phyloP scores from a whole-genome alignment of 2,888 invertebrate genomes.

The Drosophila recens region DNA sequence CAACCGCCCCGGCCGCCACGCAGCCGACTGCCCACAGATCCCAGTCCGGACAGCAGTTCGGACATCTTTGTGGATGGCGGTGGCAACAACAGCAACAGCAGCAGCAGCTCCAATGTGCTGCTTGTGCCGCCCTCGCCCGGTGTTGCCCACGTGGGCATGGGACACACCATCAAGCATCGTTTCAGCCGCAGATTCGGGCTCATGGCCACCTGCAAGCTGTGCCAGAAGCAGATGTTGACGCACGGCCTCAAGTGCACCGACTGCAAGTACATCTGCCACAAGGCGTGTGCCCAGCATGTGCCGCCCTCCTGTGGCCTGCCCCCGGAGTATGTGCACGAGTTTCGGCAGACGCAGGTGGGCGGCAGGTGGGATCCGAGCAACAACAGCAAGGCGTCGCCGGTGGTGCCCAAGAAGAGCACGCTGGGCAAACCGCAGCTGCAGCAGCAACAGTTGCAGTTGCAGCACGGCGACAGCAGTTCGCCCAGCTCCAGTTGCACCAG shows the following conservation, averaged over 20 bases:
- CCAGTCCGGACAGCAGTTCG: conserved; percentile 84
- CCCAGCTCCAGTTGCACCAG: conserved; percentile 98
- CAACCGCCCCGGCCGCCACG: conserved; percentile 71
- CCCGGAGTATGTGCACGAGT: conserved; percentile 93
- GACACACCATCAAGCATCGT: conserved; percentile 95
- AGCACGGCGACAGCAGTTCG: conserved; percentile 92
- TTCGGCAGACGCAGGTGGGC: conserved; percentile 89
- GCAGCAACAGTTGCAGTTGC: conserved; percentile 57
- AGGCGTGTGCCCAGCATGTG: conserved; percentile 95
- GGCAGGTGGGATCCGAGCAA: conserved; percentile 73
- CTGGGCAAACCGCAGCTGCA: conserved; percentile 74
- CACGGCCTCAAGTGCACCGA: conserved; percentile 94
- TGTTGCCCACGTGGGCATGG: conserved; percentile 93
- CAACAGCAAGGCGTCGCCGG: conserved; percentile 83
- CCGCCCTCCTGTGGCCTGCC: conserved; percentile 97
- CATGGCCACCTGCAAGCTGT: conserved; percentile 95
- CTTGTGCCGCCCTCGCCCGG: conserved; percentile 89
- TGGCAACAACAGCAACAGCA: too few relatives aligned
- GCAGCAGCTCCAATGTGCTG: conserved; percentile 78
- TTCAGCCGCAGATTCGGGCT: conserved; percentile 95
- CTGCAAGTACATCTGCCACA: conserved; percentile 93
- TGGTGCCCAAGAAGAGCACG: conserved; percentile 74
- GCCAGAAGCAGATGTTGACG: conserved; percentile 94
- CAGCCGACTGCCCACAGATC: conserved; percentile 84
- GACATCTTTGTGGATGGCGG: conserved; percentile 80